phyloP scores from a whole-genome alignment of 1,140 invertebrate species.

The Calephelis nemesis region DNA sequence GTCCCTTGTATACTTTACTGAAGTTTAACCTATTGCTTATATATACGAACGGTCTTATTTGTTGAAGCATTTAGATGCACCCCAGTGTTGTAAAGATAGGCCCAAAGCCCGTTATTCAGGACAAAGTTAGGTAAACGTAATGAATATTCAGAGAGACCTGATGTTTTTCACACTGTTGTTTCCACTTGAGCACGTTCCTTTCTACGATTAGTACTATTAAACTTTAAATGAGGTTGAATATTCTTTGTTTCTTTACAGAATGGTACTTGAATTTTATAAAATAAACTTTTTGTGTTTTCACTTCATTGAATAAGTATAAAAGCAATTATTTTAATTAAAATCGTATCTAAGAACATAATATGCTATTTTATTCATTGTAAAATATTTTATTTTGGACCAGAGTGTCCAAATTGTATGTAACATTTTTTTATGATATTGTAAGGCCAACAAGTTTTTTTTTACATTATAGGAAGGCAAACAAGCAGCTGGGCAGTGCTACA shows the following conservation, averaged over 20 bases:
- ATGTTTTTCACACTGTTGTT: slow-evolving; percentile 16
- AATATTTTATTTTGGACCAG: too few species aligned
- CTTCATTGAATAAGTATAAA: too few species aligned
- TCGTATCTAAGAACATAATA: too few species aligned
- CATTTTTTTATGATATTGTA: too few species aligned
- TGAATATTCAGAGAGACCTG: slow-evolving; percentile 42
- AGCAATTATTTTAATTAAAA: too few species aligned
- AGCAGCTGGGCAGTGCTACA: too few species aligned
- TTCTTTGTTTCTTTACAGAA: slow-evolving; percentile 9
- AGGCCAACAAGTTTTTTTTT: too few species aligned
- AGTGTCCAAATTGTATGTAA: too few species aligned
- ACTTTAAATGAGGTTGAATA: slow-evolving; percentile 8
- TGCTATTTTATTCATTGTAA: too few species aligned
- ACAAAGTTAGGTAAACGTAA: slow-evolving; percentile 33
- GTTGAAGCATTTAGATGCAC: slow-evolving; percentile 58
- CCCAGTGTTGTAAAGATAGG: slow-evolving; percentile 49
- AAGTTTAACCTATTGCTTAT: slow-evolving; percentile 6
- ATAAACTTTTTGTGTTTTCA: not conserved
- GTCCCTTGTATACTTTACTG: not conserved
- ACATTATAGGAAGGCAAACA: too few species aligned
- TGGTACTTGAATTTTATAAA: slow-evolving; percentile 12
- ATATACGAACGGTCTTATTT: slow-evolving; percentile 31
- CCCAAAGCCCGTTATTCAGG: slow-evolving; percentile 30
- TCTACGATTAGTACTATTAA: slow-evolving; percentile 8
- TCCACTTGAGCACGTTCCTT: slow-evolving; percentile 9